Evolutionary conservation across 2,888 invertebrate genomes (phyloP), one percentile per base, ranked within the genome.

Genomic region (Kuschelorhynchus macadamiae): DNA sequence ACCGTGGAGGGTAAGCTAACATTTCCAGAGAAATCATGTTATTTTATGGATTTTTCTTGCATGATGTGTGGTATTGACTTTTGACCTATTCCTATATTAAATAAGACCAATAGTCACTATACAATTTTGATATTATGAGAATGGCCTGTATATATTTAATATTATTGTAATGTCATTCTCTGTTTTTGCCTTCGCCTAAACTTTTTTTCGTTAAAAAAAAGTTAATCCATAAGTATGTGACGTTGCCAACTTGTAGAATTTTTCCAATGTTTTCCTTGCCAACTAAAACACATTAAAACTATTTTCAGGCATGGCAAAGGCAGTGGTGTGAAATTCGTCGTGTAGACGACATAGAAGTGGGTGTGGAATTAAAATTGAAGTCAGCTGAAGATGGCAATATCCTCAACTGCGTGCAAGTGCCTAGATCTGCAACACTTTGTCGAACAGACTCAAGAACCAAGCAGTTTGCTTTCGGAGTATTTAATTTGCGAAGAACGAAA

Each of bases 401-500:
- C 4, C 77, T 82, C 18, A 83, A 79, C 20, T 84, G 85, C 39
- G 83, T 89, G 55, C 84, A 87, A 46, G 82, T 91, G 63, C 89
- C 90, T 0, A 79, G 86, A 14, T 88, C 87, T 44, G 87, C 89
- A 52, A 83, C 87, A 20, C 85, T 91, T 21, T 88, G 88, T 67
- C 84, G 91, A 62, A 88, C 90, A 2, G 88, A 89, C 76, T 91
- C 91, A 12, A 87, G 84, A 74, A 88, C 90, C 1, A 89, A 91
- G 73, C 87, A 87, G 30, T 88, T 88, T 77, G 90, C 91, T 9
- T 92, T 92, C 77, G 91, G 90, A 1, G 87, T 92, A 67, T 90
- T 91, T 76, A 85, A 88, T 5, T 78, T 85, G 0, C 86, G 85
- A 11, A 85, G 86, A 53, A 87, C 70, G 86, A 36, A 87, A 56